Evolutionary conservation across 2,797 vertebrate genomes (phyloP).

Genomic region (Xenops minutus): DNA sequence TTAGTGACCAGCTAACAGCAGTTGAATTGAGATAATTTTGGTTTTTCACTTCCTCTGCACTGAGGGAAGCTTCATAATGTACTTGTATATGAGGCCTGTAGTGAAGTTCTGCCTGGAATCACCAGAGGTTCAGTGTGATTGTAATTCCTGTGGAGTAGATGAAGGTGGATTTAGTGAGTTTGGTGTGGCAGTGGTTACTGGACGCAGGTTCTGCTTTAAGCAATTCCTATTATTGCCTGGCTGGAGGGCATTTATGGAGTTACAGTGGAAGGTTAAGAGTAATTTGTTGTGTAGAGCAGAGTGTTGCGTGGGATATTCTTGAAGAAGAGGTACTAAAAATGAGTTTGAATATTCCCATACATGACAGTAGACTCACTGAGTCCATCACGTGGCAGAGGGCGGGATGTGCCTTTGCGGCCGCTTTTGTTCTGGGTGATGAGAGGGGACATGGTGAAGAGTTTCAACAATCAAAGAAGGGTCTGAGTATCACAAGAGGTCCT

Average conservation of each 20-base stretch:
- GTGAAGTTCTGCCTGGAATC: neutral
- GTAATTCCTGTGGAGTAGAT: neutral
- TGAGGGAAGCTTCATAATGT: neutral
- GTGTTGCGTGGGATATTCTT: neutral
- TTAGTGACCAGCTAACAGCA: neutral
- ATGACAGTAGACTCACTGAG: fast-evolving
- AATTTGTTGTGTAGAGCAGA: neutral
- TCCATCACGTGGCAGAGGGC: neutral
- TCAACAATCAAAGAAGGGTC: neutral
- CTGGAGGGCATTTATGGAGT: neutral
- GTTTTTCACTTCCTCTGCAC: neutral
- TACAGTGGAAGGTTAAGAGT: neutral
- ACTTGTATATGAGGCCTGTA: neutral
- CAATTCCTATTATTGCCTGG: neutral
- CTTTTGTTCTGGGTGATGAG: neutral
- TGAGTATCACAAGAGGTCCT: neutral
- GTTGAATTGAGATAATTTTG: neutral
- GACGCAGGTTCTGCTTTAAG: neutral
- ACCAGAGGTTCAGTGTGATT: neutral
- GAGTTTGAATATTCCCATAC: fast-evolving
- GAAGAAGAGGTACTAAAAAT: neutral
- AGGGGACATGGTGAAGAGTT: neutral
- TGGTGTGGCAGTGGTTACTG: neutral
- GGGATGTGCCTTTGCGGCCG: neutral
- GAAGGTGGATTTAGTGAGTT: neutral